phyloP scores from a whole-genome alignment of 2,113 vertebrate species.

The Xenus cinereus region DNA sequence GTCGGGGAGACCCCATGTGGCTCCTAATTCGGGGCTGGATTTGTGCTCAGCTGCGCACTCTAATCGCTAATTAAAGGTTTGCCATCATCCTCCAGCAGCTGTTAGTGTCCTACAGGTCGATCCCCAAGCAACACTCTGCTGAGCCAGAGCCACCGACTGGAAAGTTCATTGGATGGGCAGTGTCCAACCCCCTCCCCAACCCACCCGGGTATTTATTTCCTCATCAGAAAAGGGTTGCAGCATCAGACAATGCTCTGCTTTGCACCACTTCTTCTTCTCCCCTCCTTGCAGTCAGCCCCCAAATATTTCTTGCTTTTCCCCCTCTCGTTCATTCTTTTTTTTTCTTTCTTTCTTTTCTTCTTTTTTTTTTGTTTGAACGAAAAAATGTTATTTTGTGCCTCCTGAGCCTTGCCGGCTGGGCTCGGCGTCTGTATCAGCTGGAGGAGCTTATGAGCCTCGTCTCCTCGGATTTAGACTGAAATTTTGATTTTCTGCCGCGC shows the following conservation, averaged over 20 bases:
- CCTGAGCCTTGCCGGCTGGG: slow-evolving; percentile 10
- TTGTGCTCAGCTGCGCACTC: slow-evolving; percentile 7
- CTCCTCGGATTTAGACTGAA: slow-evolving; percentile 84
- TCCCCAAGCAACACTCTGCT: not conserved
- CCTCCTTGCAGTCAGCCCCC: not conserved
- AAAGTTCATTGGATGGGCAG: not conserved
- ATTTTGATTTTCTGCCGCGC: slow-evolving; percentile 86
- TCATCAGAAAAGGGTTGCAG: not conserved
- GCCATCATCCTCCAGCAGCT: slow-evolving; percentile 11
- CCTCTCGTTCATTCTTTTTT: not conserved
- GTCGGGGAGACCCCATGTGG: not conserved
- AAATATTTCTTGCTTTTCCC: not conserved
- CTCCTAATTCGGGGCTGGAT: not conserved
- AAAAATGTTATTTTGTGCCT: slow-evolving; percentile 36
- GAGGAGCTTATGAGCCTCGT: slow-evolving; percentile 78
- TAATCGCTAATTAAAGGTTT: slow-evolving; percentile 1
- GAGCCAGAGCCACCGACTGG: not conserved
- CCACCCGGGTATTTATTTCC: not conserved
- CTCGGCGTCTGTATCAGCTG: slow-evolving; percentile 28
- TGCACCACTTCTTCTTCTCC: not conserved
- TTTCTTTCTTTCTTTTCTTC: not conserved
- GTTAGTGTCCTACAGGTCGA: slow-evolving; percentile 30
- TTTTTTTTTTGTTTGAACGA: not conserved
- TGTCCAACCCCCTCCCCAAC: not conserved
- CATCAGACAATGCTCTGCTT: not conserved